phyloP scores from a whole-genome alignment of 2,113 vertebrate species.

The Probosciger aterrimus region DNA sequence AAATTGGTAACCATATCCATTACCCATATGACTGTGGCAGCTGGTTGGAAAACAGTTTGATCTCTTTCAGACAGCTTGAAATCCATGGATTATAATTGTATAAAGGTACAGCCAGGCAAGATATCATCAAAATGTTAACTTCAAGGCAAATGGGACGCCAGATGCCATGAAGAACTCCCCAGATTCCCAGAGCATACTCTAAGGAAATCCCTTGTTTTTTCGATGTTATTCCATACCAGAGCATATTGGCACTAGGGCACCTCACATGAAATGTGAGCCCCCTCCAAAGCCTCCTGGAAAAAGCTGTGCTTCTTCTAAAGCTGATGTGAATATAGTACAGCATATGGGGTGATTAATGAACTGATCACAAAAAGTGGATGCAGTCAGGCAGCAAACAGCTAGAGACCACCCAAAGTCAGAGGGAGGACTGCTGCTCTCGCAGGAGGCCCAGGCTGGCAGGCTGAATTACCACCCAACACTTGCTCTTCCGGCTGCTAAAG shows the following conservation, averaged over 20 bases:
- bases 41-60: constrained; percentile 26
- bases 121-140: constrained; percentile 45
- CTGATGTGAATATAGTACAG: background rate
- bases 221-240: constrained; percentile 24
- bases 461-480: background rate
- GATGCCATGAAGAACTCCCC: background rate
- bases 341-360: background rate
- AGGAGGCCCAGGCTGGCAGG: background rate
- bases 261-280: background rate
- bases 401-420: background rate
- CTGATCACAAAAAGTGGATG: background rate
- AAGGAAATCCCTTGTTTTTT: constrained; percentile 18
- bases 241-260: background rate
- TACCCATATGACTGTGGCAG: constrained; percentile 5
- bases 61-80: constrained; percentile 33
- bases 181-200: constrained; percentile 4
- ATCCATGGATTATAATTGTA: background rate
- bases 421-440: background rate
- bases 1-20: background rate
- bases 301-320: background rate
- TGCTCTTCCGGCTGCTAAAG: background rate
- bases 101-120: background rate
- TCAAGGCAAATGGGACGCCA: constrained; percentile 21
- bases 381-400: background rate
- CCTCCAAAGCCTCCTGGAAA: background rate